A percentile compares a stretch with the other conserved stretches of the same genome.
phyloP scores from a whole-genome alignment of 2,888 invertebrate genomes.

The Schizaphis graminum region DNA sequence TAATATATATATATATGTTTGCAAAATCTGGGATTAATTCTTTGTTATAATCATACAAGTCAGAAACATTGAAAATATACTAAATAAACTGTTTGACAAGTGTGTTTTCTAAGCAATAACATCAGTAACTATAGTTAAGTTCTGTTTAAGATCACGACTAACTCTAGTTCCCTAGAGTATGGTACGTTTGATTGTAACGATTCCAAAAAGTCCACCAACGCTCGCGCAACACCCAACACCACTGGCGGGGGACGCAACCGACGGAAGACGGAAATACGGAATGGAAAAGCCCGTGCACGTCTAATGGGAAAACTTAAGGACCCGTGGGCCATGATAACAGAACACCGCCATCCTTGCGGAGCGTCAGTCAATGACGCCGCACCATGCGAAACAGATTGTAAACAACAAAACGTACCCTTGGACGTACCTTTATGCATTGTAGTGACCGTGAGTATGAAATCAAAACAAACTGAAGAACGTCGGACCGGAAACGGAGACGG shows the following conservation, averaged over 20 bases:
- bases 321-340: background rate
- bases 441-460: background rate
- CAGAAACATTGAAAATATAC: background rate
- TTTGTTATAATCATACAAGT: background rate
- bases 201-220: background rate
- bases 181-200: background rate
- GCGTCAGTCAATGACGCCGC: background rate
- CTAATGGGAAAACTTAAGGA: accelerated
- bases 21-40: background rate
- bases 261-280: no score
- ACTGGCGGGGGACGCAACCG: background rate
- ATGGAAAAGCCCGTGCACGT: background rate
- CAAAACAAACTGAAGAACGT: background rate
- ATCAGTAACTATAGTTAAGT: background rate
- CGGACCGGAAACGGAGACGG: background rate
- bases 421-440: background rate
- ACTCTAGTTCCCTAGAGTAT: no score
- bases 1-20: no score
- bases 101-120: background rate
- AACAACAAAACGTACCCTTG: background rate
- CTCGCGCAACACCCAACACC: background rate
- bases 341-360: background rate
- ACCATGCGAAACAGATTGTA: background rate
- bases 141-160: background rate
- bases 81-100: no score